These are phyloP conservation scores for Heteromormyrus szaboi DNA, from an alignment of 2,797 vertebrate species.

Conservation along the genomic window DNA sequence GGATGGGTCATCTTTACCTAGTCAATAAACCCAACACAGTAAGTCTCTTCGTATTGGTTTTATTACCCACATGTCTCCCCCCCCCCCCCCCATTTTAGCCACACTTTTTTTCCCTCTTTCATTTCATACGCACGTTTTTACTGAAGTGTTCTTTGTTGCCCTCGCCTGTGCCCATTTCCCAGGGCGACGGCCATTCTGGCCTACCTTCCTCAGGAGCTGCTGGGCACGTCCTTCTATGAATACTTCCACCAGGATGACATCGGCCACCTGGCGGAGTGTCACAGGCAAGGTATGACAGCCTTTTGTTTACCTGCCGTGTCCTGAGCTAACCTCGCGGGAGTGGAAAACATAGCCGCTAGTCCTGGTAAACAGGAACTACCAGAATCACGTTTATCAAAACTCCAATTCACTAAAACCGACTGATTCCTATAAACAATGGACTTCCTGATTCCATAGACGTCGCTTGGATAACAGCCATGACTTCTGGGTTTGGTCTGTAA, in stretches of 20 bases:
- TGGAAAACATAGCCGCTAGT: neutral
- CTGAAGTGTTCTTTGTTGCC: neutral
- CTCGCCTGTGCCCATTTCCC: neutral
- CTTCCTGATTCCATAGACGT: neutral
- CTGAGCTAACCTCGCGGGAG: neutral
- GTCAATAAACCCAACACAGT: neutral
- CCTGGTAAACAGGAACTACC: neutral
- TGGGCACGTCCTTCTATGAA: constrained; percentile 94
- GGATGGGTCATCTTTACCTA: neutral
- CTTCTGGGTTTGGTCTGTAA: neutral
- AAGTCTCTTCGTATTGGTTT: neutral
- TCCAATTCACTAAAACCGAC: neutral
- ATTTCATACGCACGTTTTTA: neutral
- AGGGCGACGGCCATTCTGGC: constrained; percentile 88
- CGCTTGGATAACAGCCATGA: neutral
- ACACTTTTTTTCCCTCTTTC: neutral
- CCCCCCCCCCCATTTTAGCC: neutral
- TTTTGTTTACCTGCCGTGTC: neutral
- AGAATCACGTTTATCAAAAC: neutral
- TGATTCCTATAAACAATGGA: neutral
- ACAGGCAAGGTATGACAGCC: constrained; percentile 77
- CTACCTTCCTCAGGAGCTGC: constrained; percentile 91
- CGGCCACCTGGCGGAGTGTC: constrained; percentile 85
- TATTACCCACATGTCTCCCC: neutral
- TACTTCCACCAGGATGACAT: constrained; percentile 98